Evolutionary conservation across 2,888 invertebrate genomes (phyloP).

Genomic region (Acleris sparsana): DNA sequence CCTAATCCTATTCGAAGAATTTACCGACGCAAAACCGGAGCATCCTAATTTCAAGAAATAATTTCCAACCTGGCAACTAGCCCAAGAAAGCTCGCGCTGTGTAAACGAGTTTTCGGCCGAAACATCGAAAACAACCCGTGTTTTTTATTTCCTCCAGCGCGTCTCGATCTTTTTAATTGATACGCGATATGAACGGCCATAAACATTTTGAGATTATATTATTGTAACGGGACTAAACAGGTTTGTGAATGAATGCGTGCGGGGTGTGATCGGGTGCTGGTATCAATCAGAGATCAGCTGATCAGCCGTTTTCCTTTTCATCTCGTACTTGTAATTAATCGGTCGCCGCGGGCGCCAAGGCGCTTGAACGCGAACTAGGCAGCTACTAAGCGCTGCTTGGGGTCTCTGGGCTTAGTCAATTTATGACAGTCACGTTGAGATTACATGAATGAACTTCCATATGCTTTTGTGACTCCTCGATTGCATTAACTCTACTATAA

Average conservation of each 20-base stretch:
- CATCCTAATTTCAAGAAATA: constrained; percentile 6
- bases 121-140: constrained; percentile 3
- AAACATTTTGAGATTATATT: constrained; percentile 52
- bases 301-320: constrained; percentile 75
- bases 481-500: constrained; percentile 6
- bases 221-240: constrained; percentile 67
- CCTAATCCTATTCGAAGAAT: constrained; percentile 4
- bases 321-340: constrained; percentile 77
- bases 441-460: constrained; percentile 67
- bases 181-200: constrained; percentile 56
- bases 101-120: constrained; percentile 3
- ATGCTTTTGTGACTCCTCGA: constrained; percentile 33
- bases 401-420: constrained; percentile 29
- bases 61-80: constrained; percentile 9
- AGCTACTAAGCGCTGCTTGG: constrained; percentile 5
- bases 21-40: constrained; percentile 2
- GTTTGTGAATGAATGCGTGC: constrained; percentile 61
- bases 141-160: constrained; percentile 18
- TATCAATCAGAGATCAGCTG: constrained; percentile 79
- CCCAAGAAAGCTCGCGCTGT: constrained; percentile 9
- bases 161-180: constrained; percentile 49
- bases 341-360: constrained; percentile 61
- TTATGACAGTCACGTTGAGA: constrained; percentile 46
- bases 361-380: constrained; percentile 46
- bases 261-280: constrained; percentile 49